Evolutionary conservation across 2,888 invertebrate genomes (phyloP).

Genomic region (Diaphora mendica): DNA sequence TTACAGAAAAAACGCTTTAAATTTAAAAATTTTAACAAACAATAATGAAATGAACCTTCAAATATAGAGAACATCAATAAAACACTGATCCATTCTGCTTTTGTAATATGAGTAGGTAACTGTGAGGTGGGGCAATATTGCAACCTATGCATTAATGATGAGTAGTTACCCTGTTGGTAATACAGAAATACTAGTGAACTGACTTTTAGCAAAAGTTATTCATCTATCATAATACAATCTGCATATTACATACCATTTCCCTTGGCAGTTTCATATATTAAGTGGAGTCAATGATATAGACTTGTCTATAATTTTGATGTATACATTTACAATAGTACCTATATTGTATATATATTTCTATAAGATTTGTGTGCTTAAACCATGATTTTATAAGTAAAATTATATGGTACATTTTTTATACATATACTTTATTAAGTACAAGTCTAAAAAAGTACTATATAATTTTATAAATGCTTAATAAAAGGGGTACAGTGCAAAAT

Average conservation of each 20-base stretch:
- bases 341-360: background rate
- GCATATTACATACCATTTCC: background rate
- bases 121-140: background rate
- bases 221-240: background rate
- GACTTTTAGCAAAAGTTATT: background rate
- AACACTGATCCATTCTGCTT: background rate
- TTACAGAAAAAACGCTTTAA: background rate
- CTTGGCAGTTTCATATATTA: too few relatives aligned
- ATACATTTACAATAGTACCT: background rate
- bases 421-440: background rate
- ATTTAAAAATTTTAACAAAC: background rate
- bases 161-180: background rate
- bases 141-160: background rate
- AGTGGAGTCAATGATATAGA: too few relatives aligned
- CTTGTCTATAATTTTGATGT: background rate
- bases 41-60: background rate
- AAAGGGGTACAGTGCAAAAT: slow-evolving; percentile 39
- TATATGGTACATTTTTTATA: slow-evolving; percentile 2
- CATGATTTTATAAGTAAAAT: background rate
- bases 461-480: slow-evolving; percentile 35
- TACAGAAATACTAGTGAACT: background rate
- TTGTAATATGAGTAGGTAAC: background rate
- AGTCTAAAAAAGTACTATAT: slow-evolving; percentile 26
- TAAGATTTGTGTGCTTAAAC: background rate
- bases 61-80: background rate